phyloP scores from a whole-genome alignment of 1,140 invertebrate species.

The Drosophila carrolli region DNA sequence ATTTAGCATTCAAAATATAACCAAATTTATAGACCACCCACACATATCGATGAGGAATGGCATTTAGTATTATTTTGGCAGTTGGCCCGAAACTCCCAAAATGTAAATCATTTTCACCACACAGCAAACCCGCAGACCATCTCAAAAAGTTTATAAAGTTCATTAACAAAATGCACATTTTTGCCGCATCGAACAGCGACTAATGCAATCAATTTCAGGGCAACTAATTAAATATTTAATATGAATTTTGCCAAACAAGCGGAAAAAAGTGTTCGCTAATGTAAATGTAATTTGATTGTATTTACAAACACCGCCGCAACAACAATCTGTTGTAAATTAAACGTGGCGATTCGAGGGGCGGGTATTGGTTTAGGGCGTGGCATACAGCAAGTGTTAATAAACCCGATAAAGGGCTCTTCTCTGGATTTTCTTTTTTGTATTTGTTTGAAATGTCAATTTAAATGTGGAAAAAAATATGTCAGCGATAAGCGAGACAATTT shows the following conservation, averaged over 20 bases:
- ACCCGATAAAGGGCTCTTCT: constrained; percentile 17
- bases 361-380: constrained; percentile 21
- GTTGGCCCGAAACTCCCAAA: constrained; percentile 2
- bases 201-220: constrained; percentile 57
- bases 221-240: constrained; percentile 63
- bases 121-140: not conserved
- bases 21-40: constrained; percentile 31
- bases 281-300: constrained; percentile 54
- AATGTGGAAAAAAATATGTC: constrained; percentile 24
- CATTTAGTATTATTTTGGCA: constrained; percentile 13
- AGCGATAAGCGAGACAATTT: constrained; percentile 23
- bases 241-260: constrained; percentile 38
- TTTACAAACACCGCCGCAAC: constrained; percentile 45
- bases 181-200: constrained; percentile 11
- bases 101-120: not conserved
- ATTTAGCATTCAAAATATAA: not conserved
- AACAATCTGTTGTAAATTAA: constrained; percentile 43
- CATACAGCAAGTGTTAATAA: constrained; percentile 37
- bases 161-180: constrained; percentile 41
- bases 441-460: constrained; percentile 20
- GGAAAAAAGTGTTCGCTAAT: constrained; percentile 35
- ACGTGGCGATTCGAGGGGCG: not conserved
- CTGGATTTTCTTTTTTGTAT: not conserved
- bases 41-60: not conserved
- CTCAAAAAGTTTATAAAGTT: constrained; percentile 45